Evolutionary conservation across 2,113 vertebrate genomes (phyloP), one percentile per base, ranked within the genome.

Genomic region (Promerops cafer): DNA sequence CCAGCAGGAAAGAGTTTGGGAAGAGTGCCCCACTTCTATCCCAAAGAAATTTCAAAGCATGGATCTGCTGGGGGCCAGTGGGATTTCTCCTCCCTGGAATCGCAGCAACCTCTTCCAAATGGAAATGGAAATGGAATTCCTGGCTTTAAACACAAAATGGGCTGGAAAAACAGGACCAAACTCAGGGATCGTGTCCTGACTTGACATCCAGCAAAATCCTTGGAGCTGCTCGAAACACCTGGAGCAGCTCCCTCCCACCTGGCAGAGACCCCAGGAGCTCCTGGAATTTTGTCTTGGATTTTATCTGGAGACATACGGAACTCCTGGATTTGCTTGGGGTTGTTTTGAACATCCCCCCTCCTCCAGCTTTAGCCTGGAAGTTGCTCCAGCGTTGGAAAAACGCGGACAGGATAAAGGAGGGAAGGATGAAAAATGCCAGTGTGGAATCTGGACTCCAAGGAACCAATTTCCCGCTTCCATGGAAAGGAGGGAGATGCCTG

Each of bases 81-180:
- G 6, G 17, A 23, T 60, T 74, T 45, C 11, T 10, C 24, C n/a
- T 42, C 17, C 35, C 9, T 13, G 35, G 31, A 24, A 28, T 33
- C 20, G 22, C 22, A 27, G 40, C 0, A 4, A 17, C 19, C 1
- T 0, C 5, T 18, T 54, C 61, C 17, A 42, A 35, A 28, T 6
- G 16, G 63, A 18, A 49, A 42, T 2, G 3, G 39, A 17, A 56
- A 24, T 42, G 30, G 39, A 79, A 50, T 35, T 42, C 12, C 18
- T 42, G 47, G 14, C 17, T 75, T 75, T 39, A 52, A 53, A 28
- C 7, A 1, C 54, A 5, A 19, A 15, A 9, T 4, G 28, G 15
- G 17, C 37, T 81, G 60, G 53, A 31, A 65, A 31, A 57, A 53
- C 0, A 5, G 49, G 42, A 35, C 20, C 45, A 78, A 81, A 50